A percentile compares a stretch with the other conserved stretches of the same genome.
These are phyloP conservation scores for Spea hammondii DNA, from an alignment of 2,797 vertebrate species.

Conservation along the genomic window DNA sequence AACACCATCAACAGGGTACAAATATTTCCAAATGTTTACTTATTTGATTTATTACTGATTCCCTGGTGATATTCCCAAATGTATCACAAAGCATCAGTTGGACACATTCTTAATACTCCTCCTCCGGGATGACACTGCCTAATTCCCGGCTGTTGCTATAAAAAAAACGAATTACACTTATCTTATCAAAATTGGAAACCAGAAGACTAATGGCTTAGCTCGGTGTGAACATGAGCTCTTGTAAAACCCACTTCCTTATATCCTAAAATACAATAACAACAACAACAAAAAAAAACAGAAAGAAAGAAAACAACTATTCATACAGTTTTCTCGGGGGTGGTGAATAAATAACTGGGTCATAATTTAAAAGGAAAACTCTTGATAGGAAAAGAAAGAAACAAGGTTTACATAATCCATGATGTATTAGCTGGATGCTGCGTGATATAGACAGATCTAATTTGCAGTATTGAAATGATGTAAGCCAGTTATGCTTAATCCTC, in stretches of 20 bases:
- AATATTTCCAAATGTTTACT: too few relatives aligned
- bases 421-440: conserved; percentile 50
- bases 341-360: conserved; percentile 42
- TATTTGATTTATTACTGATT: too few relatives aligned
- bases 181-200: background rate
- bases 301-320: background rate
- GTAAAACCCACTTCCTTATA: background rate
- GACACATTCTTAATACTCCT: too few relatives aligned
- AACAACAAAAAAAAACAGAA: background rate
- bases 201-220: background rate
- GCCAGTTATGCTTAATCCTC: conserved; percentile 43
- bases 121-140: background rate
- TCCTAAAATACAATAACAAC: background rate
- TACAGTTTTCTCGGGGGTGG: conserved; percentile 22
- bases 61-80: too few relatives aligned
- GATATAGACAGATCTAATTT: conserved; percentile 50
- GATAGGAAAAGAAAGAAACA: conserved; percentile 29
- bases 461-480: conserved; percentile 40
- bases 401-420: conserved; percentile 43
- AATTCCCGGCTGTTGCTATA: background rate
- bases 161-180: background rate
- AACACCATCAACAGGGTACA: too few relatives aligned
- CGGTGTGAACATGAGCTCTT: background rate
- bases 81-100: too few relatives aligned
- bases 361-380: conserved; percentile 35